These are phyloP conservation scores for Anarsia innoxiella DNA, from an alignment of 2,888 invertebrate genomes.

Conservation along the genomic window DNA sequence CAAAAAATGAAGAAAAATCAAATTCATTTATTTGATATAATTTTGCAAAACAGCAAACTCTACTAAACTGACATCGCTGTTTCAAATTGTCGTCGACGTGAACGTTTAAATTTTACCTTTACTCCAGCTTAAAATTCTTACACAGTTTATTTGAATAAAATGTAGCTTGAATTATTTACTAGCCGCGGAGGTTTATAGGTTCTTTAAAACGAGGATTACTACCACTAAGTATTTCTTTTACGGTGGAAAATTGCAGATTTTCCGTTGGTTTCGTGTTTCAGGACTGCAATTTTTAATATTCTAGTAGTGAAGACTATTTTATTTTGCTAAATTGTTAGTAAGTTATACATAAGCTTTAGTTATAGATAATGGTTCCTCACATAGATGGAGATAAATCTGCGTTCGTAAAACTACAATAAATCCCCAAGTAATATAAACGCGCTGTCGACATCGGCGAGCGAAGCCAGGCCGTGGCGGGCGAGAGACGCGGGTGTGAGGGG, in stretches of 20 bases:
- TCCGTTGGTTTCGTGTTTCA: not conserved
- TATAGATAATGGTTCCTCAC: too few species aligned
- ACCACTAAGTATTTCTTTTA: constrained; percentile 8
- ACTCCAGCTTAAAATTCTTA: too few species aligned
- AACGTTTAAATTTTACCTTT: too few species aligned
- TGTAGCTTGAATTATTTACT: constrained; percentile 6
- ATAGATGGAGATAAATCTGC: constrained; percentile 52
- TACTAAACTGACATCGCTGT: too few species aligned
- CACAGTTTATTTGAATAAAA: constrained; percentile 8
- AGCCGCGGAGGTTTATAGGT: constrained; percentile 7
- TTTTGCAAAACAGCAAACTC: too few species aligned
- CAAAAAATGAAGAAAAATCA: too few species aligned
- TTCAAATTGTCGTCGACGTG: too few species aligned
- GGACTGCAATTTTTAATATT: not conserved
- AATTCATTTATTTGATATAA: too few species aligned
- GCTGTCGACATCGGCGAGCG: constrained; percentile 54
- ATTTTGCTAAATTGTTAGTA: too few species aligned
- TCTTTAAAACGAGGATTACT: too few species aligned
- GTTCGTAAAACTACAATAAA: constrained; percentile 68
- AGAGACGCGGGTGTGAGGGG: constrained; percentile 39
- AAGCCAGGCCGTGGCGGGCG: constrained; percentile 33
- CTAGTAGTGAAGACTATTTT: not conserved
- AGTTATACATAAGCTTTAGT: too few species aligned
- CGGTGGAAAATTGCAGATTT: constrained; percentile 6
- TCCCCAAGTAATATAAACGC: constrained; percentile 66